These are phyloP conservation scores for Graptemys geographica DNA, from an alignment of 2,797 vertebrate genomes.

Conservation along the genomic window DNA sequence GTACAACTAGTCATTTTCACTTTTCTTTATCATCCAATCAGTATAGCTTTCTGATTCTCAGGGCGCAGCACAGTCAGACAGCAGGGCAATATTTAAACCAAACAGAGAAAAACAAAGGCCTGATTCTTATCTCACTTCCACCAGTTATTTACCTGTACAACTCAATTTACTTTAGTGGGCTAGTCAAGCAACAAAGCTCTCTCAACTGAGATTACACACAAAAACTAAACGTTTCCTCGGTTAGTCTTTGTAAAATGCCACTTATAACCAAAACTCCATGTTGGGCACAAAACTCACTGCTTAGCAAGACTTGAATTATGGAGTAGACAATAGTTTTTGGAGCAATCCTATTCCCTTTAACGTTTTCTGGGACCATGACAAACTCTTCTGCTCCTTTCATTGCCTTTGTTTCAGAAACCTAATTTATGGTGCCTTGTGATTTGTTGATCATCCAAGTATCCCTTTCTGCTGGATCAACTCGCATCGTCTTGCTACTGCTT, in stretches of 20 bases:
- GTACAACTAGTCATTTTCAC: neutral
- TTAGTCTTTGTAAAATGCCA: neutral
- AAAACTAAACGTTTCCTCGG: neutral
- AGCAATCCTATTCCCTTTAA: neutral
- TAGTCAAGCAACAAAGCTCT: accelerated
- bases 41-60: neutral
- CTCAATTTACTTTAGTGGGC: neutral
- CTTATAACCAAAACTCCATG: neutral
- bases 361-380: neutral
- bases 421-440: neutral
- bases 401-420: constrained; percentile 17
- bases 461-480: neutral
- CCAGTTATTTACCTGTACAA: neutral
- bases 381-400: neutral
- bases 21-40: neutral
- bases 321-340: neutral
- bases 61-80: neutral
- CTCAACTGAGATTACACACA: neutral
- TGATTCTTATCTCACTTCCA: neutral
- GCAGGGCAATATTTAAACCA: neutral
- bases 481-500: neutral
- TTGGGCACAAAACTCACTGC: neutral
- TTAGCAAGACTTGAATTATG: neutral
- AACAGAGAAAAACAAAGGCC: neutral
- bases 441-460: neutral